Evolutionary conservation across 2,888 invertebrate genomes (phyloP).

Genomic region (Sinhomidia bicolor): DNA sequence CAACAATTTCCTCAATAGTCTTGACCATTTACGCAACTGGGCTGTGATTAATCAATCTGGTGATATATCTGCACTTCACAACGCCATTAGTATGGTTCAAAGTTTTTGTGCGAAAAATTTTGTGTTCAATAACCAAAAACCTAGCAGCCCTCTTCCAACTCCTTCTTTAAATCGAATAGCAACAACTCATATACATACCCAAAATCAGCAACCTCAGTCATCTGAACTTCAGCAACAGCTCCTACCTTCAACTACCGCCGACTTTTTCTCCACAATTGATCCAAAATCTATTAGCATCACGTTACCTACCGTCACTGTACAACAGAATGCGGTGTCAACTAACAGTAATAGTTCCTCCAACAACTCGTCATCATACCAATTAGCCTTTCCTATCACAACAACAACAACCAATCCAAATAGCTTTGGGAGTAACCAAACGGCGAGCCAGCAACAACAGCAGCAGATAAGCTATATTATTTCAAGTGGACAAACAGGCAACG

Average conservation of each 20-base stretch:
- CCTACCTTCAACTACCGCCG: background rate
- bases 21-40: constrained; percentile 54
- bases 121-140: background rate
- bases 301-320: background rate
- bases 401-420: background rate
- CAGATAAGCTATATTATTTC: constrained; percentile 24
- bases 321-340: background rate
- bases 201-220: background rate
- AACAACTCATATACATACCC: background rate
- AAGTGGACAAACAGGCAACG: constrained; percentile 4
- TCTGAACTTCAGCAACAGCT: background rate
- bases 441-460: background rate
- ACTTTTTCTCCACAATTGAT: background rate
- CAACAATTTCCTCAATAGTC: background rate
- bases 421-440: background rate
- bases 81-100: constrained; percentile 33
- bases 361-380: background rate
- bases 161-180: background rate
- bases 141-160: background rate
- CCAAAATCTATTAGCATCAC: background rate
- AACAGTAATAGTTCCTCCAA: too few species aligned
- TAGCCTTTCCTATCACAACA: background rate
- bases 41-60: background rate
- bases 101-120: constrained; percentile 42
- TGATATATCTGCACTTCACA: constrained; percentile 26